Conservation (phyloP, 2,888 invertebrate genomes). For the Catocala nupta region DNA sequence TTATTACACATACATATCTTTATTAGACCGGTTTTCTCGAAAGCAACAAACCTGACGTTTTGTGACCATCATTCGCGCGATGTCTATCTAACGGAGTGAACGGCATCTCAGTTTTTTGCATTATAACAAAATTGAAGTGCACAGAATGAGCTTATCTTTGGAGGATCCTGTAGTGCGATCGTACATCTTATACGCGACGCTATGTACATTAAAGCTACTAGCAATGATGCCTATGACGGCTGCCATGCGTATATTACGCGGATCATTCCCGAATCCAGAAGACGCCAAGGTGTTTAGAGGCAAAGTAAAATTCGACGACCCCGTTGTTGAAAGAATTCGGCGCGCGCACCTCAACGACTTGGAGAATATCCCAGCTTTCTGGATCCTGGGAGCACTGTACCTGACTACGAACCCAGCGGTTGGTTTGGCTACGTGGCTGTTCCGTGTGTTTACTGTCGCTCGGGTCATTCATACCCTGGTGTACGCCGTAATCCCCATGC, state of each 20-base stretch:
- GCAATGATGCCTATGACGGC: conserved; percentile 62
- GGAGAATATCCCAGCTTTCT: conserved; percentile 91
- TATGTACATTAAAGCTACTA: conserved; percentile 72
- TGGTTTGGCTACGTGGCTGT: conserved; percentile 71
- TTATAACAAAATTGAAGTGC: conserved; percentile 19
- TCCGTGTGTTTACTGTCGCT: conserved; percentile 84
- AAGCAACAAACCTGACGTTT: too few relatives aligned
- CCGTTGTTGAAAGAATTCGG: conserved; percentile 70
- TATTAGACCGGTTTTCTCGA: too few relatives aligned
- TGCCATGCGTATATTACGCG: conserved; percentile 58
- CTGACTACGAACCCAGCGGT: conserved; percentile 86
- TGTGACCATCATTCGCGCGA: conserved; percentile 26
- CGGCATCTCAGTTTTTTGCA: conserved; percentile 11
- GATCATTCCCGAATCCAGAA: conserved; percentile 73
- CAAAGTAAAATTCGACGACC: conserved; percentile 74
- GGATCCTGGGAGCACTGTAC: conserved; percentile 88
- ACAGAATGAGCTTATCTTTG: conserved; percentile 64
- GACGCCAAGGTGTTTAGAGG: conserved; percentile 66
- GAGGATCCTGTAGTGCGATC: conserved; percentile 67
- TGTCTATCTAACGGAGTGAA: conserved; percentile 20
- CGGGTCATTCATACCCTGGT: conserved; percentile 89
- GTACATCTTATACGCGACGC: conserved; percentile 73
- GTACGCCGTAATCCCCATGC: conserved; percentile 88
- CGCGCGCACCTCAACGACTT: conserved; percentile 91
- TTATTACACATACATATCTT: neutral